Evolutionary conservation across 1,140 invertebrate genomes (phyloP).

Genomic region (Drosophila nigrodunni): DNA sequence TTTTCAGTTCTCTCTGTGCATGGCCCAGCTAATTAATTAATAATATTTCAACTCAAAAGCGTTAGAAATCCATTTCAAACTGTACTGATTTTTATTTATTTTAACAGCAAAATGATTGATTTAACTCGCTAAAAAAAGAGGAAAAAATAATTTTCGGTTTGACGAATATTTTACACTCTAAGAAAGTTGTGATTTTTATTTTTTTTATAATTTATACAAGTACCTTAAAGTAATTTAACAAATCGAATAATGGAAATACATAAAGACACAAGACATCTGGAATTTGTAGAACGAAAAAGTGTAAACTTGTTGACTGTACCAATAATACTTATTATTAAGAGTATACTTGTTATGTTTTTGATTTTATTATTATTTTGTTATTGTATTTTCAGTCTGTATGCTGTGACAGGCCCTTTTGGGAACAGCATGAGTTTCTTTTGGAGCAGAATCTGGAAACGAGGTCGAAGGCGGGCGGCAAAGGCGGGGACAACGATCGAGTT

Average conservation of each 20-base stretch:
- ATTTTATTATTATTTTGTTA: slow-evolving; percentile 5
- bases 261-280: neutral
- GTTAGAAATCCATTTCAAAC: slow-evolving; percentile 66
- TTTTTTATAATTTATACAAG: too few species aligned
- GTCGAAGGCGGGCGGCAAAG: neutral
- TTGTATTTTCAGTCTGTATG: slow-evolving; percentile 14
- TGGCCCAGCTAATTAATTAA: slow-evolving; percentile 68
- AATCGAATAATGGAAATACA: neutral
- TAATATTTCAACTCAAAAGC: slow-evolving; percentile 55
- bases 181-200: too few species aligned
- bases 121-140: slow-evolving; percentile 59
- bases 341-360: slow-evolving; percentile 9
- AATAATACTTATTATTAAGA: neutral
- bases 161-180: slow-evolving; percentile 4
- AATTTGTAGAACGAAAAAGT: too few species aligned
- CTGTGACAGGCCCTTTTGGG: slow-evolving; percentile 75
- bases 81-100: slow-evolving; percentile 80
- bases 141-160: neutral
- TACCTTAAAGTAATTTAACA: too few species aligned
- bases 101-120: slow-evolving; percentile 78
- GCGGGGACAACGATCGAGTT: slow-evolving; percentile 1
- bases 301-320: neutral
- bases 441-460: neutral
- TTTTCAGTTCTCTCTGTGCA: slow-evolving; percentile 42
- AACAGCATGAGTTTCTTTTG: slow-evolving; percentile 72